These are phyloP conservation scores for Phyllotreta striolata DNA, from an alignment of 2,888 invertebrate species.

Conservation along the genomic window DNA sequence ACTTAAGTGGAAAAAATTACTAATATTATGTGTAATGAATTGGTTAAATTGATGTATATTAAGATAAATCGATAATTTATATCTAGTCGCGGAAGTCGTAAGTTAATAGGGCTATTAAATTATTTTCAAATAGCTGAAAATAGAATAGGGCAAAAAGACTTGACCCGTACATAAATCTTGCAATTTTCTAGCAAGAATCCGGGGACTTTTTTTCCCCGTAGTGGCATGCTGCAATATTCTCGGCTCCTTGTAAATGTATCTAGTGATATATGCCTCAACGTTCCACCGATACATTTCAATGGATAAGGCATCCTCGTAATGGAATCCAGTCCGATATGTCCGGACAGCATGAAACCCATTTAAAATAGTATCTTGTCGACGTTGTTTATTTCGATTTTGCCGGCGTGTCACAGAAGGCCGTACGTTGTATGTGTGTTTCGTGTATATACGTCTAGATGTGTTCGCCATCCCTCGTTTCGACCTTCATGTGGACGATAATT, in stretches of 20 bases:
- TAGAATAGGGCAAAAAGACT: background rate
- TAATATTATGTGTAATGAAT: too few relatives aligned
- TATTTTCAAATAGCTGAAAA: constrained; percentile 8
- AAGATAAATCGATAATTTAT: constrained; percentile 8
- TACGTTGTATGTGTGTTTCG: constrained; percentile 17
- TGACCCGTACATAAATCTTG: constrained; percentile 15
- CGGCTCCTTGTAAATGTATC: constrained; percentile 33
- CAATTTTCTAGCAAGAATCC: constrained; percentile 29
- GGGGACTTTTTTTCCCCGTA: constrained; percentile 26
- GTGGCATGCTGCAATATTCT: constrained; percentile 31
- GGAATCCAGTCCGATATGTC: constrained; percentile 42
- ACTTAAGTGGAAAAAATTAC: too few relatives aligned
- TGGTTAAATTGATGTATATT: too few relatives aligned
- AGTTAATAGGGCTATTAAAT: constrained; percentile 2
- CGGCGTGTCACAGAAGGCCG: constrained; percentile 34
- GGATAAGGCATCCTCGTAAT: constrained; percentile 42
- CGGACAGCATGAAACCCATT: constrained; percentile 42
- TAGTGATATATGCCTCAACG: constrained; percentile 37
- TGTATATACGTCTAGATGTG: constrained; percentile 4
- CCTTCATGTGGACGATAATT: constrained; percentile 40
- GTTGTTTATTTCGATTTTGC: constrained; percentile 42
- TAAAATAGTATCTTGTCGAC: constrained; percentile 43
- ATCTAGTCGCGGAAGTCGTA: constrained; percentile 3
- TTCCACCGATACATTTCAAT: constrained; percentile 41
- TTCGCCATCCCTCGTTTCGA: constrained; percentile 16